Conservation (phyloP, 1,140 invertebrate species). For the Condylostylus longicornis region DNA sequence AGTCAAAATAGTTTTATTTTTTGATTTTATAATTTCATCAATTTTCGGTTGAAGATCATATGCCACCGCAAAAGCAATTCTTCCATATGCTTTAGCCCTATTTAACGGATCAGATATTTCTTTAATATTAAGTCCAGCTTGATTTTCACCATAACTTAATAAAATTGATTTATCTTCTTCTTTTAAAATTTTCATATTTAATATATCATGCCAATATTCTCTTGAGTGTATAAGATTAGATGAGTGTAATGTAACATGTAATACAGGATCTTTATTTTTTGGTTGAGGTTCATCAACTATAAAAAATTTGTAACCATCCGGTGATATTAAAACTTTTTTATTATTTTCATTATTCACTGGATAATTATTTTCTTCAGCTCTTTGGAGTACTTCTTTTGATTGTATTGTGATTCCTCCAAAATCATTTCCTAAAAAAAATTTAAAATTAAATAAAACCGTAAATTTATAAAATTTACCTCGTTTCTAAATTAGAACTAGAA, state of each 20-base stretch:
- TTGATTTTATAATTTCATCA: constrained; percentile 55
- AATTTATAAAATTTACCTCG: background rate
- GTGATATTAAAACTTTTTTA: constrained; percentile 39
- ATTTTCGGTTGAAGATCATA: constrained; percentile 55
- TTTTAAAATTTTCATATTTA: constrained; percentile 56
- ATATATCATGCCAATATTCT: constrained; percentile 67
- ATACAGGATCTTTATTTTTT: constrained; percentile 57
- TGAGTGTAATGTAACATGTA: constrained; percentile 63
- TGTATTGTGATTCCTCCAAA: constrained; percentile 75
- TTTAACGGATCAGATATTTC: constrained; percentile 51
- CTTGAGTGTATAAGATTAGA: constrained; percentile 62
- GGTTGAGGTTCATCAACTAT: constrained; percentile 56
- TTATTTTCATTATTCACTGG: constrained; percentile 15
- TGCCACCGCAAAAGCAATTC: constrained; percentile 87
- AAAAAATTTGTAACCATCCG: constrained; percentile 82
- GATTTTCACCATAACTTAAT: constrained; percentile 54
- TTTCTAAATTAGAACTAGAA: constrained; percentile 1
- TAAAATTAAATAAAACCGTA: background rate
- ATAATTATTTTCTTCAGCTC: constrained; percentile 45
- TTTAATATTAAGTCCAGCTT: constrained; percentile 60
- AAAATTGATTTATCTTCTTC: constrained; percentile 41
- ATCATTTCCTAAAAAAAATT: constrained; percentile 59
- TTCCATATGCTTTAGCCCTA: constrained; percentile 82
- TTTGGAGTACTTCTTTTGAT: constrained; percentile 57
- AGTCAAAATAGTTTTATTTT: constrained; percentile 64